phyloP scores from a whole-genome alignment of 2,113 vertebrate species.

The Pandion haliaetus region DNA sequence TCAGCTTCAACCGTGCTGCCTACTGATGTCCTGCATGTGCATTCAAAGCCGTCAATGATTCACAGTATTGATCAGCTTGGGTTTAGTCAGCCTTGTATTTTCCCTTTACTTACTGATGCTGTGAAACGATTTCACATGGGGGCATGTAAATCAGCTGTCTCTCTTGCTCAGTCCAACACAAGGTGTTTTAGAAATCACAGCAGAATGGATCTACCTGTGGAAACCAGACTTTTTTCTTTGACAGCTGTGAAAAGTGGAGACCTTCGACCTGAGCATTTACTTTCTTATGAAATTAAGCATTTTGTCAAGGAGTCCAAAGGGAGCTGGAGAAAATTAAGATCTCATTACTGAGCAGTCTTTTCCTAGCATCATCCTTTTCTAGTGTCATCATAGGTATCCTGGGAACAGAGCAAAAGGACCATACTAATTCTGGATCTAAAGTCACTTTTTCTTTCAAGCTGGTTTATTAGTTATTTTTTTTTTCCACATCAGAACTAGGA shows the following conservation, averaged over 20 bases:
- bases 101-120: background rate
- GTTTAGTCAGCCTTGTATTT: background rate
- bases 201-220: background rate
- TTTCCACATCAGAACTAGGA: background rate
- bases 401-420: background rate
- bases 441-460: background rate
- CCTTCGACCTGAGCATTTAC: background rate
- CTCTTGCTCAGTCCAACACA: background rate
- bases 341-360: background rate
- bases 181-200: background rate
- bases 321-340: background rate
- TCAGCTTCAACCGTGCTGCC: background rate
- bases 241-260: background rate
- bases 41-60: background rate
- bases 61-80: background rate
- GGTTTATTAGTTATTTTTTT: background rate
- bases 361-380: background rate
- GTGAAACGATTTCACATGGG: background rate
- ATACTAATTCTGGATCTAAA: background rate
- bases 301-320: background rate
- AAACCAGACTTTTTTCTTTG: background rate
- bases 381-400: background rate
- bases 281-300: background rate
- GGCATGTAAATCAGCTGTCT: background rate
- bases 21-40: background rate